Evolutionary conservation across 2,113 vertebrate species (phyloP).

Genomic region (Climacteris rufus): DNA sequence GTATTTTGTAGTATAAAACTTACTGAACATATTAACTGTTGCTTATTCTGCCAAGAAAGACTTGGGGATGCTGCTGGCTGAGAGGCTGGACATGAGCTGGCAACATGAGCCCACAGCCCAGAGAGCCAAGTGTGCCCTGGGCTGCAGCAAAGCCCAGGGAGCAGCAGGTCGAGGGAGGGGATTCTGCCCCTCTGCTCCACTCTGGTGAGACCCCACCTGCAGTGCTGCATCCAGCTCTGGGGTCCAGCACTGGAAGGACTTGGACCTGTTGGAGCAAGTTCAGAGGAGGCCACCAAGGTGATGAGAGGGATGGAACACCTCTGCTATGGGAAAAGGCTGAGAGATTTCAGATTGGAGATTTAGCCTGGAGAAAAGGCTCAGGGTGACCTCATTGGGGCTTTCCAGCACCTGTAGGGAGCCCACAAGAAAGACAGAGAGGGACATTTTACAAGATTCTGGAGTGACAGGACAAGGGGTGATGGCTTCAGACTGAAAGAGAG

Average conservation of each 20-base stretch:
- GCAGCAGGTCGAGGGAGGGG: not conserved
- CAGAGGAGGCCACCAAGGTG: not conserved
- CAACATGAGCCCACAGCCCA: not conserved
- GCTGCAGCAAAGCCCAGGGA: not conserved
- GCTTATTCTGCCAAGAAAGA: not conserved
- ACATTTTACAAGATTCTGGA: not conserved
- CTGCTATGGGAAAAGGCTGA: not conserved
- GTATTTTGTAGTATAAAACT: not conserved
- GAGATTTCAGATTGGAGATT: not conserved
- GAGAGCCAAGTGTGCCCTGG: not conserved
- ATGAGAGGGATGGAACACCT: not conserved
- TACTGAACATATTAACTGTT: not conserved
- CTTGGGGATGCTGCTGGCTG: not conserved
- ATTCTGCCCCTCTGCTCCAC: not conserved
- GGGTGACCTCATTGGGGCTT: not conserved
- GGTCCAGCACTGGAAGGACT: not conserved
- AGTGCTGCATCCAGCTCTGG: not conserved
- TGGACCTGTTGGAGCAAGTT: fast-evolving
- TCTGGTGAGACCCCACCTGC: not conserved
- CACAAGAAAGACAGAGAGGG: not conserved
- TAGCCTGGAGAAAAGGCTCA: not conserved
- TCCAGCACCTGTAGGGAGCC: not conserved
- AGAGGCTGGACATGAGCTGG: not conserved
- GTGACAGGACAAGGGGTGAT: not conserved
- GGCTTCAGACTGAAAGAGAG: not conserved